Conservation (phyloP, 2,888 invertebrate species). For the Drosophila infuscata region DNA sequence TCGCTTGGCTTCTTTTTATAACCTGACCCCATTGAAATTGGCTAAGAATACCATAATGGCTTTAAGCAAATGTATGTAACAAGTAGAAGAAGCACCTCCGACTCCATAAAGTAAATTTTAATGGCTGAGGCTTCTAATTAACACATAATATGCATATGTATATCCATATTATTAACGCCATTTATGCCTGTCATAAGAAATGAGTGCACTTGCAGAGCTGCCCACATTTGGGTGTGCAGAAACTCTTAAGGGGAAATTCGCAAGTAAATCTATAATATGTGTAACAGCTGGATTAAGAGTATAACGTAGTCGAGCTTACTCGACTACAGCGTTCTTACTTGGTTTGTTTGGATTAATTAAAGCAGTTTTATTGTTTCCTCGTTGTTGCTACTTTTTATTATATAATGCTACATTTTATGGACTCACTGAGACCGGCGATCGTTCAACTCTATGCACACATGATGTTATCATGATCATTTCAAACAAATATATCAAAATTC, state of each 20-base stretch:
- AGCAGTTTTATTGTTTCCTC: conserved; percentile 73
- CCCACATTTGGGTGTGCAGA: too few relatives aligned
- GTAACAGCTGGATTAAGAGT: not conserved
- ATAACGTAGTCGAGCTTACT: not conserved
- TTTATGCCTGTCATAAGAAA: not conserved
- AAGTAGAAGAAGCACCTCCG: not conserved
- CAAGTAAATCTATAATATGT: not conserved
- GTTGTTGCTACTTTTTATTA: conserved; percentile 59
- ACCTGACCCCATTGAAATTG: not conserved
- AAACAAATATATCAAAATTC: conserved; percentile 72
- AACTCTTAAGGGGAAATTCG: not conserved
- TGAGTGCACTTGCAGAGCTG: not conserved
- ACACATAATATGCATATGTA: not conserved
- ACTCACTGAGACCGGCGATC: conserved; percentile 49
- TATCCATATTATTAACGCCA: not conserved
- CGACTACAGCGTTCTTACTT: not conserved
- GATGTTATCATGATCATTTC: conserved; percentile 21
- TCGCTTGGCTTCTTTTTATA: conserved; percentile 28
- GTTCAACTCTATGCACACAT: conserved; percentile 69
- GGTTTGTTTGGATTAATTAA: conserved; percentile 57
- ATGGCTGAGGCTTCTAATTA: too few relatives aligned
- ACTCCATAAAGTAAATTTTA: too few relatives aligned
- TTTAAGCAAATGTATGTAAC: not conserved
- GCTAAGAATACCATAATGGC: not conserved
- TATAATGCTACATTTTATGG: conserved; percentile 64